Conservation (phyloP, 1,140 invertebrate genomes). For the Dendrolimus punctatus region DNA sequence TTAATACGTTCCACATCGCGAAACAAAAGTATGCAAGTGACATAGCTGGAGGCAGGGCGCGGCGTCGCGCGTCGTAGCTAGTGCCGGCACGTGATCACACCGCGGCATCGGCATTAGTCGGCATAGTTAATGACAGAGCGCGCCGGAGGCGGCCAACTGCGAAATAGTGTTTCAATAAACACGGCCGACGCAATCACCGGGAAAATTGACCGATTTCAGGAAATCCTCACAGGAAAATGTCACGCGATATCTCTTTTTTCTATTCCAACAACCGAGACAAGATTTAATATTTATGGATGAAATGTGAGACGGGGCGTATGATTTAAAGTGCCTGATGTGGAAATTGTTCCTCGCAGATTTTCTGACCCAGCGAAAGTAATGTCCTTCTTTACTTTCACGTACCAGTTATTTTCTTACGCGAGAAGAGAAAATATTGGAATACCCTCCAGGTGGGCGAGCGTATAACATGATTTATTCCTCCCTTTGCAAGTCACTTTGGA, state of each 20-base stretch:
- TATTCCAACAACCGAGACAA: slow-evolving; percentile 48
- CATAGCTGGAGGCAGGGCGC: not conserved
- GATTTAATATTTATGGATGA: slow-evolving; percentile 70
- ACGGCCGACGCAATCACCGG: slow-evolving; percentile 45
- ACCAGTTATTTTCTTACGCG: slow-evolving; percentile 59
- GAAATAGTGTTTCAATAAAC: slow-evolving; percentile 67
- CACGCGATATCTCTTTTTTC: slow-evolving; percentile 62
- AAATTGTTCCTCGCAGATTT: slow-evolving; percentile 65
- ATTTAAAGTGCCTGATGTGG: slow-evolving; percentile 68
- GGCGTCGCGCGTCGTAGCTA: not conserved
- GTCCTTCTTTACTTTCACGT: slow-evolving; percentile 63
- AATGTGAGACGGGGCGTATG: slow-evolving; percentile 65
- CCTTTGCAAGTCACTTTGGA: slow-evolving; percentile 48
- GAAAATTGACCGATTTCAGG: slow-evolving; percentile 66
- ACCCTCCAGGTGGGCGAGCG: slow-evolving; percentile 49
- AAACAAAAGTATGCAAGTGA: slow-evolving; percentile 5
- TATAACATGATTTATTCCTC: slow-evolving; percentile 54
- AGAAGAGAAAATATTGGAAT: slow-evolving; percentile 51
- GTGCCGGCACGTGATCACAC: not conserved
- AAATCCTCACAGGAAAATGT: slow-evolving; percentile 57
- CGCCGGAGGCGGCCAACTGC: slow-evolving; percentile 36
- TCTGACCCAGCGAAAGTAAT: slow-evolving; percentile 65
- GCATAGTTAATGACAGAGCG: slow-evolving; percentile 32
- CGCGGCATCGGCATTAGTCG: not conserved
- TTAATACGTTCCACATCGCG: slow-evolving; percentile 1